phyloP scores from a whole-genome alignment of 2,888 invertebrate species.

The Nudaria mundana region DNA sequence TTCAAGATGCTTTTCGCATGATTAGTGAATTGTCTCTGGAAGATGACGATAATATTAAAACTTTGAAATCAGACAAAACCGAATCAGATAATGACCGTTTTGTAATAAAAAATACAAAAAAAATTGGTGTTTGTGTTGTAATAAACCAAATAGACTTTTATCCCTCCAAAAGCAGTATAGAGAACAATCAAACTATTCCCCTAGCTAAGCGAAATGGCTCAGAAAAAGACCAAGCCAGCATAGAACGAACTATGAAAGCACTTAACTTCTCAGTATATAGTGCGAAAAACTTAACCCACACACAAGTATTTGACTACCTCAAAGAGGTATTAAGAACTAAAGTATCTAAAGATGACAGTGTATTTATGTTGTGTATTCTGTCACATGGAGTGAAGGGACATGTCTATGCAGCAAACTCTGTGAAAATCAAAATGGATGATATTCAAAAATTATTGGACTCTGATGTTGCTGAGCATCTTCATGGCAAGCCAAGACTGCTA shows the following conservation, averaged over 20 bases:
- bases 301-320: slow-evolving; percentile 53
- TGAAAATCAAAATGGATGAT: slow-evolving; percentile 63
- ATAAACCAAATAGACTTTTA: slow-evolving; percentile 70
- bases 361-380: slow-evolving; percentile 68
- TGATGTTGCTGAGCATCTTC: slow-evolving; percentile 46
- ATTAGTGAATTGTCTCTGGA: slow-evolving; percentile 43
- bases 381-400: slow-evolving; percentile 70
- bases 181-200: slow-evolving; percentile 29
- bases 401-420: slow-evolving; percentile 66
- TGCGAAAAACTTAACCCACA: slow-evolving; percentile 49
- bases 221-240: slow-evolving; percentile 45
- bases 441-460: slow-evolving; percentile 64
- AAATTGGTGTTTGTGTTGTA: slow-evolving; percentile 64
- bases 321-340: slow-evolving; percentile 47
- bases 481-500: slow-evolving; percentile 62
- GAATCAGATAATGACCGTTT: slow-evolving; percentile 42
- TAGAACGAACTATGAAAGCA: slow-evolving; percentile 55
- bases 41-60: slow-evolving; percentile 19
- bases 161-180: slow-evolving; percentile 58
- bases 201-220: slow-evolving; percentile 56
- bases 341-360: slow-evolving; percentile 54
- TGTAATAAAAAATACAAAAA: slow-evolving; percentile 53
- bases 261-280: slow-evolving; percentile 61
- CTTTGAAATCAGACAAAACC: slow-evolving; percentile 53
- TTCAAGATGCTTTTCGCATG: slow-evolving; percentile 43